Percentiles rank a stretch among this genome's conserved stretches.
These are phyloP conservation scores for Varroa destructor DNA, from an alignment of 1,140 invertebrate species.

Conservation along the genomic window DNA sequence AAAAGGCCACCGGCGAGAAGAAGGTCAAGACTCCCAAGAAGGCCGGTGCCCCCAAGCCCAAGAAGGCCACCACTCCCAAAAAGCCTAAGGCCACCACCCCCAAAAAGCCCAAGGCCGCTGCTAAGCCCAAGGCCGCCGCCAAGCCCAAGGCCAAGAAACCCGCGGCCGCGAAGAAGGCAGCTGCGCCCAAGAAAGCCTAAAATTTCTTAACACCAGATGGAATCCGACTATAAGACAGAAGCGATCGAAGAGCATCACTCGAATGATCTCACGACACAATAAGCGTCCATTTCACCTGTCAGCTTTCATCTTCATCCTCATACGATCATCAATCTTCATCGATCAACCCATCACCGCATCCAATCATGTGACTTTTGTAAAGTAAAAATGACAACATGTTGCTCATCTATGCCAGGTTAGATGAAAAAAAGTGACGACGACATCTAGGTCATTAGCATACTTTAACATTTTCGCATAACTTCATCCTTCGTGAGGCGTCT, in stretches of 20 bases:
- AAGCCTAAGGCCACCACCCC: constrained; percentile 27
- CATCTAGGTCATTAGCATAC: too few relatives aligned
- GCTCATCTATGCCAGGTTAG: too few relatives aligned
- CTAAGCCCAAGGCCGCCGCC: constrained; percentile 13
- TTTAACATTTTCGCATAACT: not conserved
- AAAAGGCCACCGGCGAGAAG: constrained; percentile 31
- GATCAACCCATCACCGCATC: not conserved
- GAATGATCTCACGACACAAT: constrained; percentile 17
- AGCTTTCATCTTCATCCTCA: not conserved
- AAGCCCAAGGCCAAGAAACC: constrained; percentile 22
- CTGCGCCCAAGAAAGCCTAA: constrained; percentile 31
- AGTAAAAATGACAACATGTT: too few relatives aligned
- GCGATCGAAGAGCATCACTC: not conserved
- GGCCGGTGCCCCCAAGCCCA: constrained; percentile 29
- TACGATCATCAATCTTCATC: not conserved
- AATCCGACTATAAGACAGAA: constrained; percentile 30
- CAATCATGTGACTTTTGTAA: too few relatives aligned
- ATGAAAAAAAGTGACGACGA: too few relatives aligned
- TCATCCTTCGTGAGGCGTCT: constrained; percentile 6
- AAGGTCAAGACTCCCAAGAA: constrained; percentile 33
- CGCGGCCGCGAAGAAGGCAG: constrained; percentile 32
- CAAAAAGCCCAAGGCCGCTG: constrained; percentile 31
- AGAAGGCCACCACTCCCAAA: constrained; percentile 28
- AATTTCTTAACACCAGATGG: constrained; percentile 23
- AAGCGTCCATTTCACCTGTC: not conserved